phyloP scores from a whole-genome alignment of 2,888 invertebrate genomes.

The Philonicus albiceps region DNA sequence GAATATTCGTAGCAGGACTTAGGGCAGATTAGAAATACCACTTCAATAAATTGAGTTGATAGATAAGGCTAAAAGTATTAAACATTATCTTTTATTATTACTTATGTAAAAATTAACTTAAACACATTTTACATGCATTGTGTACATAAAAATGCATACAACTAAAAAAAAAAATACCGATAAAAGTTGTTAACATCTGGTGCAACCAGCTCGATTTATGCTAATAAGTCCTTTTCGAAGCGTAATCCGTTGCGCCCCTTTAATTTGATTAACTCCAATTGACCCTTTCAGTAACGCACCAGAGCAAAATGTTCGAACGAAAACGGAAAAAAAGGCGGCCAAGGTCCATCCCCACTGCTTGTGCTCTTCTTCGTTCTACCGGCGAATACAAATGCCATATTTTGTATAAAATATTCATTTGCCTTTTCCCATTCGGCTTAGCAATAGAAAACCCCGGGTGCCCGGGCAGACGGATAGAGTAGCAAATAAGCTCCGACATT shows the following conservation, averaged over 20 bases:
- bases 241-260: neutral
- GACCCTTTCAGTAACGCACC: neutral
- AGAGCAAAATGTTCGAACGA: neutral
- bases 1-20: no score
- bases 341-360: neutral
- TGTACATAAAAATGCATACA: neutral
- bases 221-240: neutral
- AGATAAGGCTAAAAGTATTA: no score
- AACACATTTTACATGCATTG: no score
- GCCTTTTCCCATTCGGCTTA: slow-evolving; percentile 4
- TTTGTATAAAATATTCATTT: slow-evolving; percentile 47
- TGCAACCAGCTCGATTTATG: neutral
- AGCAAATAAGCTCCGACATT: slow-evolving; percentile 5
- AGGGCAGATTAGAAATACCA: no score
- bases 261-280: neutral
- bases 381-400: slow-evolving; percentile 45
- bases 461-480: neutral
- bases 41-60: no score
- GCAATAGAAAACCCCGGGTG: neutral
- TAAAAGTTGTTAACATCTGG: neutral
- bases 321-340: neutral
- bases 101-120: no score
- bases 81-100: no score
- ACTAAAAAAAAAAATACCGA: no score
- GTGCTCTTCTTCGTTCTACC: neutral